Base-by-base conservation (phyloP, 2,888 invertebrate genomes). In the Hirtodrosophila alboralis region DNA sequence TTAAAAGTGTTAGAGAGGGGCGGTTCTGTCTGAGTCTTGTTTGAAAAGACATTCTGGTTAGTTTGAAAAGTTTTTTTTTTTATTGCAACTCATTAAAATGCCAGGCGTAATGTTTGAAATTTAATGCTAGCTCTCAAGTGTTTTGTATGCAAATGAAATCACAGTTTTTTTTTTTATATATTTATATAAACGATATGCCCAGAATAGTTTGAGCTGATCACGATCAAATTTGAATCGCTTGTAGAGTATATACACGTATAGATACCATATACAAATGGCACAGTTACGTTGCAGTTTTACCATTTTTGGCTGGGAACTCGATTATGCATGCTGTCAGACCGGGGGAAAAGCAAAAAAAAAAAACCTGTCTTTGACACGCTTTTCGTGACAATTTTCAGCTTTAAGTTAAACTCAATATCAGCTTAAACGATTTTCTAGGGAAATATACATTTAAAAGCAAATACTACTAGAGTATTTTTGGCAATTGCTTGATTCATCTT, bases 131-230 rank as follows among this genome's bases (percentile, higher is more conserved):
- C 33, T 28, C 41, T 49, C 31, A 41, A 61, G 54, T 66, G 57
- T 75, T 85, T 85, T 60, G 80, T 79, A 80, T 80, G 85, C 79
- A 79, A 80, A 78, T 75, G 34, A 28, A 40, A 66, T 56, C 44
- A 63, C 41, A 66, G 44, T 28, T 13, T 27, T 40, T 38, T 41
- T 33, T 51, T 21, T 40, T 34, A 18, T 18, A 18, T 18, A 18
- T 18, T 4, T 51, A 14, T 16, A 48, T 36, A 12, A n/a, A 52
- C 26, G 16, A 16, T 69, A 52, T 57, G 72, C 30, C 53, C 38
- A 62, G 71, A 78, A 81, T 53, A 70, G 83, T 61, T 45, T 51
- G 53, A 54, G 53, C 54, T 44, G 69, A 71, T 81, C 75, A 76
- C 75, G 72, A 73, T 59, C 52, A 21, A 13, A 59, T 67, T 63